These are phyloP conservation scores for Saccostrea cuccullata DNA, from an alignment of 1,140 invertebrate genomes.

Conservation along the genomic window DNA sequence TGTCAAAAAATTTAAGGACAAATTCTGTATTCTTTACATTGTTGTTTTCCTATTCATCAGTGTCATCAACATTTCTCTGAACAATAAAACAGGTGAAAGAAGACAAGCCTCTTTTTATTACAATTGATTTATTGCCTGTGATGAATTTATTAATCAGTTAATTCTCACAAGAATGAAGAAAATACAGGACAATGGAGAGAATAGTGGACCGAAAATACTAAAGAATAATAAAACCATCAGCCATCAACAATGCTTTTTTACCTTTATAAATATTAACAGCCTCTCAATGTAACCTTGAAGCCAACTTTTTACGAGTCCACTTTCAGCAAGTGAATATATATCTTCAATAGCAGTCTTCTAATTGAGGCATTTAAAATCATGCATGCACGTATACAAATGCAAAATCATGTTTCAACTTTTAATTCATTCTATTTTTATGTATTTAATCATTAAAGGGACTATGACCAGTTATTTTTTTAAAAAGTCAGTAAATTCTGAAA, in stretches of 20 bases:
- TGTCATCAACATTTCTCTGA: neutral
- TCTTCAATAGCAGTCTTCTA: no score
- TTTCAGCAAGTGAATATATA: neutral
- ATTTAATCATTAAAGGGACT: neutral
- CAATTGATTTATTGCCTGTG: neutral
- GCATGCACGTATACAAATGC: no score
- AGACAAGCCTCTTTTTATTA: neutral
- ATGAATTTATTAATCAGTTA: neutral
- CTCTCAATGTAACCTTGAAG: neutral
- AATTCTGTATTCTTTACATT: neutral
- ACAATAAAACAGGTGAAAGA: neutral
- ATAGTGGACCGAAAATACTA: neutral
- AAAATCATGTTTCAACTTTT: neutral
- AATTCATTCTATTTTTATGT: neutral
- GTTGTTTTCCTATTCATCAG: neutral
- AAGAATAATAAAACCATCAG: neutral
- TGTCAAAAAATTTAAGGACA: neutral
- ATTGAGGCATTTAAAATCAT: no score
- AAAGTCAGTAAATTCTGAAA: neutral
- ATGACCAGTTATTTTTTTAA: neutral
- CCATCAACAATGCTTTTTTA: neutral
- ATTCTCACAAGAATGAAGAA: neutral
- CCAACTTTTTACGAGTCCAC: neutral
- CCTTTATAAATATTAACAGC: neutral
- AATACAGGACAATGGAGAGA: neutral